These are phyloP conservation scores for Drosophila sulfurigaster DNA, from an alignment of 1,140 invertebrate species.

Conservation along the genomic window DNA sequence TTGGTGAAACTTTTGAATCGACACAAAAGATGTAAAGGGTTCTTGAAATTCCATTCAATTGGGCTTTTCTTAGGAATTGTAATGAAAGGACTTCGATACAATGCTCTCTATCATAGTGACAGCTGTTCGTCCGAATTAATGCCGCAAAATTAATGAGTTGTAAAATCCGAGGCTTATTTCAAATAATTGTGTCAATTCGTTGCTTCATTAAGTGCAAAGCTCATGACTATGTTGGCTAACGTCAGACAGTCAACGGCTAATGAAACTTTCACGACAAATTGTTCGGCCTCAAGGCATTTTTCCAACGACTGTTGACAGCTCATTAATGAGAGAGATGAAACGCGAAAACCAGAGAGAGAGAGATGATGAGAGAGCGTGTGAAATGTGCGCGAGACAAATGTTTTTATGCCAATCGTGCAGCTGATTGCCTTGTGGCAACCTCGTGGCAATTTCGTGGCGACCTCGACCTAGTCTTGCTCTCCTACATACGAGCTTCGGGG, in stretches of 20 bases:
- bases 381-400: constrained; percentile 27
- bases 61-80: constrained; percentile 4
- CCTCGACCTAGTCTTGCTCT: constrained; percentile 37
- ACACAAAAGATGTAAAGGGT: constrained; percentile 19
- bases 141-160: constrained; percentile 48
- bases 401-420: constrained; percentile 41
- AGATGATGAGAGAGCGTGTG: not conserved
- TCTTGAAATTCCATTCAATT: constrained; percentile 1
- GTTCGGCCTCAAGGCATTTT: constrained; percentile 31
- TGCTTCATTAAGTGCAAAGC: constrained; percentile 38
- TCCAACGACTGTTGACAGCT: constrained; percentile 45
- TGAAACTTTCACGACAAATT: constrained; percentile 45
- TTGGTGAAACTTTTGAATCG: constrained; percentile 35
- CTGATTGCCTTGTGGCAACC: constrained; percentile 46
- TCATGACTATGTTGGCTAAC: constrained; percentile 35
- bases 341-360: not conserved
- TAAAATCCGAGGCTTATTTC: constrained; percentile 39
- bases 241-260: constrained; percentile 34
- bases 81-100: constrained; percentile 14
- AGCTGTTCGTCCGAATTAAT: constrained; percentile 45
- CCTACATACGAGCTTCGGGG: constrained; percentile 9
- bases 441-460: constrained; percentile 26
- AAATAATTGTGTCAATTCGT: constrained; percentile 39
- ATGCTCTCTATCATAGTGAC: constrained; percentile 24
- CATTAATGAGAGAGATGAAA: constrained; percentile 37